Evolutionary conservation across 2,888 invertebrate genomes (phyloP), one percentile per base, ranked within the genome.

Genomic region (Camponotus fellah): DNA sequence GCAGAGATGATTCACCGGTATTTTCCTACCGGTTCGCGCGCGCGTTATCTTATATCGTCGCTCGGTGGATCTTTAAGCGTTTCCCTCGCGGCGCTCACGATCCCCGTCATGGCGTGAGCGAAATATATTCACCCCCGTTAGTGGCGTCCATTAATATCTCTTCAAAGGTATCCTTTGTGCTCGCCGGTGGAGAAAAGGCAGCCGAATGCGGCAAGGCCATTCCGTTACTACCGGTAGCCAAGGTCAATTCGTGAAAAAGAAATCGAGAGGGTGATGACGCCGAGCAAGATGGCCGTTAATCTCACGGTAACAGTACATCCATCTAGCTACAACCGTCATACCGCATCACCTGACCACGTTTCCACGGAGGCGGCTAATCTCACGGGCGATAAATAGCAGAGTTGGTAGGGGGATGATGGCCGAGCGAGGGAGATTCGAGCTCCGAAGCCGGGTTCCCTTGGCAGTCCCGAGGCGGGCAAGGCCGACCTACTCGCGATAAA

Each of bases 401-500:
- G 9, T 14, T 10, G 40, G 17, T 1, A 32, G n/a, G n/a, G 6
- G 40, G 60, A 40, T n/a, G 32, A 17, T 17, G 40, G 40, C 9
- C 4, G 40, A 26, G 40, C 26, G 43, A n/a, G 21, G n/a, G 60
- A 26, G 34, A 26, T 5, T 26, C 56, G 5, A n/a, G 43, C 43
- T 46, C 14, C 46, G n/a, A 77, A 68, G 32, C 34, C 65, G 74
- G 74, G 26, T 72, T 56, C 80, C 43, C 58, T 43, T 46, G 72
- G 34, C 37, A 80, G 83, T 80, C 82, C 76, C 43, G 65, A 64
- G 74, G 82, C 83, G 68, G 76, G 53, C 85, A 83, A 84, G 86
- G 82, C 82, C 91, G 91, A 90, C 91, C 91, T 91, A 92, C 91
- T 91, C 84, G 85, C 68, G 86, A 87, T 90, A 87, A 91, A 92